Evolutionary conservation across 2,888 invertebrate genomes (phyloP).

Genomic region (Thymelicus sylvestris): DNA sequence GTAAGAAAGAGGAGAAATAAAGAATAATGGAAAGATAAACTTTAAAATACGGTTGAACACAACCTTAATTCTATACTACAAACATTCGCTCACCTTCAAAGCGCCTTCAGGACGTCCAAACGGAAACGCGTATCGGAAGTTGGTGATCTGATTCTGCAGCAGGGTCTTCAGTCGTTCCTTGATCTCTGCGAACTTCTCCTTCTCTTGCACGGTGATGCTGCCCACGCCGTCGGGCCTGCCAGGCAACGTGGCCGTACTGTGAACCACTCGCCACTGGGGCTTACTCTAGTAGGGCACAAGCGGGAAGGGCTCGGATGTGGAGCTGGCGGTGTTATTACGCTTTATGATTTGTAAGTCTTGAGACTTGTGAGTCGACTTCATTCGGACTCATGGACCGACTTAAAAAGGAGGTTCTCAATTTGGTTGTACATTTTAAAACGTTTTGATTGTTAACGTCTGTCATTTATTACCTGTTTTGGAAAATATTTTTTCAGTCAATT

Average conservation of each 20-base stretch:
- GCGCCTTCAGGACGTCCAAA: conserved; percentile 99
- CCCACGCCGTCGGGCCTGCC: conserved; percentile 99
- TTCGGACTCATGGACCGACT: no score
- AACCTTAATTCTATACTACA: no score
- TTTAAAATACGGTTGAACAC: no score
- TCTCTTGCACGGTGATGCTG: conserved; percentile 98
- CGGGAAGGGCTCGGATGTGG: conserved; percentile 70
- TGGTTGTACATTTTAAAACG: no score
- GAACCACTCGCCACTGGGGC: conserved; percentile 78
- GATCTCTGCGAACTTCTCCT: conserved; percentile 98
- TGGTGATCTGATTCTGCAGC: conserved; percentile 99
- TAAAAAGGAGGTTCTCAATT: no score
- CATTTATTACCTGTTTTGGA: no score
- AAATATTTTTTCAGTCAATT: no score
- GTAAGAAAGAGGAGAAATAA: no score
- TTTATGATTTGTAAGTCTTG: no score
- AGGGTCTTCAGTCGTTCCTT: conserved; percentile 97
- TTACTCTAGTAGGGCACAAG: conserved; percentile 82
- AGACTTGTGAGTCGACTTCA: no score
- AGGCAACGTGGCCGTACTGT: conserved; percentile 83
- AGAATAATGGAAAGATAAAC: no score
- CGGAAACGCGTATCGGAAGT: conserved; percentile 99
- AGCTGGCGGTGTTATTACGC: conserved; percentile 52
- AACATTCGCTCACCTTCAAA: conserved; percentile 85
- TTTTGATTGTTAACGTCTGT: no score